Evolutionary conservation across 2,113 vertebrate species (phyloP), one percentile per base, ranked within the genome.

Genomic region (Rhombomys opimus): DNA sequence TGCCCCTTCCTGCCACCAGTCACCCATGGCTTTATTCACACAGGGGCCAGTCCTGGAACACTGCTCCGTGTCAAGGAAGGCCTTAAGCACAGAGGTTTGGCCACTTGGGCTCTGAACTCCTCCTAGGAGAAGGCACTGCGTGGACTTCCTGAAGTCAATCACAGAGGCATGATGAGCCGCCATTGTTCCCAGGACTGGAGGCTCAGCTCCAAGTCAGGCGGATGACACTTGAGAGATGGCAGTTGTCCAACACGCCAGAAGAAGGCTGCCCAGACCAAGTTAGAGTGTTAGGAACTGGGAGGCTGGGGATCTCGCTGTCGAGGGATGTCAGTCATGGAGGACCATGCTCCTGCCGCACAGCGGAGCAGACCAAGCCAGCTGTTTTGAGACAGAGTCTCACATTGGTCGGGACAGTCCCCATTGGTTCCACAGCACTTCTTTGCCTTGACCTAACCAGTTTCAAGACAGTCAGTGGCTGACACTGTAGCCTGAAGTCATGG

Each of bases 11-110:
- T 86, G 84, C 12, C 13, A 3, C 67, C 57, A 65, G 25, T 6
- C 1, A 8, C 77, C 57, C 67, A 5, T 61, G 27, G 18, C 35
- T 35, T 67, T 73, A 2, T n/a, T 89, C 81, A 7, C 3, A 57
- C 1, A 0, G 67, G 0, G 7, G n/a, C 50, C 54, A 54, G 6
- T 41, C 18, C 63, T 1, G 6, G 85, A 77, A 9, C 14, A 12
- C 32, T 0, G 0, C 14, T 41, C 57, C 15, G 20, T 46, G 84
- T 57, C 30, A 77, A 41, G 38, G 38, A 20, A 35, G 50, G 27
- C 52, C 35, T 92, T 92, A 15, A 22, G 30, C 2, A 1, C 61
- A 30, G 54, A 76, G 15, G 15, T 85, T 61, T 41, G 46, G 76
- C 41, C 65, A 30, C 87, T 20, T 10, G 32, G 50, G 14, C 25